These are phyloP conservation scores for Cacatua alba DNA, from an alignment of 2,113 vertebrate genomes.

Conservation along the genomic window DNA sequence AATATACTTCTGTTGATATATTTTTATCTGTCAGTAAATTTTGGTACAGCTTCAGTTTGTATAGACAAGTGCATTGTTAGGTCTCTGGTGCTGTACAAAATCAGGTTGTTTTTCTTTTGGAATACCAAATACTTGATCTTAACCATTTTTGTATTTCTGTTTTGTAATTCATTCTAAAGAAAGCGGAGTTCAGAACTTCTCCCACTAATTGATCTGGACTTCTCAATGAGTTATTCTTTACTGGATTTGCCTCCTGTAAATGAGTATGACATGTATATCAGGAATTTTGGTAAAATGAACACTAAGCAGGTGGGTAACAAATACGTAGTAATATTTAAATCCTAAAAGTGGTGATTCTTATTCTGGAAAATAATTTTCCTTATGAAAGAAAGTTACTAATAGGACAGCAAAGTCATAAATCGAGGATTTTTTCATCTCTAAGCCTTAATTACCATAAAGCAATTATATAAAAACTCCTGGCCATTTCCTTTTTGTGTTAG, in stretches of 20 bases:
- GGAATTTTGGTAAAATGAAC: slow-evolving; percentile 88
- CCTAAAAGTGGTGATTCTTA: background rate
- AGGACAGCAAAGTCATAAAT: background rate
- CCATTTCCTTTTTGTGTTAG: background rate
- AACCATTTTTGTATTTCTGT: slow-evolving; percentile 22
- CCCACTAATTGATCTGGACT: slow-evolving; percentile 90
- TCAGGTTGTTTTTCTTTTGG: background rate
- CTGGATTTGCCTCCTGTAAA: slow-evolving; percentile 91
- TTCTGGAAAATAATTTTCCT: background rate
- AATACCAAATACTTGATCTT: background rate
- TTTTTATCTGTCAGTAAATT: background rate
- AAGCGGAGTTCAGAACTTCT: slow-evolving; percentile 87
- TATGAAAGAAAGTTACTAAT: background rate
- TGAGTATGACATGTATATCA: slow-evolving; percentile 96
- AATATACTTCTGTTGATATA: background rate
- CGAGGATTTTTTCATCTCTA: background rate
- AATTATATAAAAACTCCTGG: background rate
- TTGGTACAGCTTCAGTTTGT: background rate
- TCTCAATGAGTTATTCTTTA: slow-evolving; percentile 85
- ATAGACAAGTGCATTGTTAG: background rate
- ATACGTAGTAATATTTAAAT: background rate
- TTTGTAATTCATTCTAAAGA: slow-evolving; percentile 69
- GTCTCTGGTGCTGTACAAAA: background rate
- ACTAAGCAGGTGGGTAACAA: slow-evolving; percentile 87
- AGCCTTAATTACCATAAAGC: background rate